Evolutionary conservation across 2,888 invertebrate genomes (phyloP).

Genomic region (Pachliopta kotzebuea): DNA sequence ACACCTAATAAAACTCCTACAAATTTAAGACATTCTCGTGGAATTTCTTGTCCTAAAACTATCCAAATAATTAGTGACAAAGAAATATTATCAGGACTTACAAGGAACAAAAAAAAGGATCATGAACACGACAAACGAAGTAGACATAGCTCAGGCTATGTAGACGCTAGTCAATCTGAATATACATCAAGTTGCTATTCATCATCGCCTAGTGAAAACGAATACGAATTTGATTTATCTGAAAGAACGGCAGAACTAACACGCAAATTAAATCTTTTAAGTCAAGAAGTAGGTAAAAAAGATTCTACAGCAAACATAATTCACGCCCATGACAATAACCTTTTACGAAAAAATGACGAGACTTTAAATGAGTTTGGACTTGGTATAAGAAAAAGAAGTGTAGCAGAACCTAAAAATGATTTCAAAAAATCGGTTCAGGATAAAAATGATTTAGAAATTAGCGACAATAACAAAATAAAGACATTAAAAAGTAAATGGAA

Average conservation of each 20-base stretch:
- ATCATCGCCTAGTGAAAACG: constrained; percentile 75
- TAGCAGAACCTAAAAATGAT: constrained; percentile 43
- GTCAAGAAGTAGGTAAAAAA: constrained; percentile 60
- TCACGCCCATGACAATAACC: constrained; percentile 43
- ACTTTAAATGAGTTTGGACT: constrained; percentile 40
- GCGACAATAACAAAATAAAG: constrained; percentile 32
- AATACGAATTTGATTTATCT: constrained; percentile 72
- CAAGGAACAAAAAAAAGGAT: constrained; percentile 58
- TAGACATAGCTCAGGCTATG: constrained; percentile 68
- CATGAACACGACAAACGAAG: constrained; percentile 57
- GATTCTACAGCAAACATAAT: constrained; percentile 49
- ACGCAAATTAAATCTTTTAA: constrained; percentile 66
- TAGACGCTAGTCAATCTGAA: constrained; percentile 77
- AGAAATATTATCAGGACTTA: constrained; percentile 77
- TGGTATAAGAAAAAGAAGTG: constrained; percentile 56
- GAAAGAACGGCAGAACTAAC: constrained; percentile 71
- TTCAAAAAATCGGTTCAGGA: constrained; percentile 45
- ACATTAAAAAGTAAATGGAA: constrained; percentile 50
- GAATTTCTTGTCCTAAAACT: constrained; percentile 76
- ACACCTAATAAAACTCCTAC: constrained; percentile 76
- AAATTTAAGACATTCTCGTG: constrained; percentile 57
- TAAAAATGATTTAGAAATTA: constrained; percentile 38
- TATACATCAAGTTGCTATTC: constrained; percentile 77
- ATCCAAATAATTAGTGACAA: constrained; percentile 74
- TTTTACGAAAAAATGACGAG: constrained; percentile 29